Conservation (phyloP, 2,888 invertebrate genomes). For the Cyaniris semiargus region DNA sequence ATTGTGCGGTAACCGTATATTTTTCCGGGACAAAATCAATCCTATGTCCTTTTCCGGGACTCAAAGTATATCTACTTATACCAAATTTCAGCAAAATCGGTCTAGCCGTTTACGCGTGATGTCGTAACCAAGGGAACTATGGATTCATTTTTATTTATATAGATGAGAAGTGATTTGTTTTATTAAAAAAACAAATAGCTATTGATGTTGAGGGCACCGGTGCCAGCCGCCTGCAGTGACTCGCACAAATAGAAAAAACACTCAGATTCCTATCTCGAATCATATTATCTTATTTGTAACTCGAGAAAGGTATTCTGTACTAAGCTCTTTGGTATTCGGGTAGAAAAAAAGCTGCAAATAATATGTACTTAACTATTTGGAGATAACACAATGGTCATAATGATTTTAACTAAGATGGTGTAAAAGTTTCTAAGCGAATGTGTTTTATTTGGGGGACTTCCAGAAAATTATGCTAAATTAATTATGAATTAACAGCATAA, state of each 20-base stretch:
- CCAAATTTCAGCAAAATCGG: too few relatives aligned
- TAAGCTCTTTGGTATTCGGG: slow-evolving; percentile 40
- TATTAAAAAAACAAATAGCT: slow-evolving; percentile 35
- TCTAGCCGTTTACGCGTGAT: too few relatives aligned
- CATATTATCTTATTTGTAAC: slow-evolving; percentile 61
- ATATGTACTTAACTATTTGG: slow-evolving; percentile 44
- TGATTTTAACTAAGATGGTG: slow-evolving; percentile 26
- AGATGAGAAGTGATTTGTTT: too few relatives aligned
- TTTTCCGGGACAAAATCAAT: too few relatives aligned
- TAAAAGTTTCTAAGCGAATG: background rate
- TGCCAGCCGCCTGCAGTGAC: slow-evolving; percentile 40
- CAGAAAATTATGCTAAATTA: background rate
- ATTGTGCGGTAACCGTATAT: too few relatives aligned
- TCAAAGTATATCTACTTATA: too few relatives aligned
- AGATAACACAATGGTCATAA: slow-evolving; percentile 40
- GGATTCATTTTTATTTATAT: too few relatives aligned
- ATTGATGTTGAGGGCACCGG: slow-evolving; percentile 37
- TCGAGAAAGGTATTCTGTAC: slow-evolving; percentile 57
- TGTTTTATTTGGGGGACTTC: background rate
- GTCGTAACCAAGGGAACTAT: too few relatives aligned
- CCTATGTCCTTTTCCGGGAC: too few relatives aligned
- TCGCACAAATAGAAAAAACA: slow-evolving; percentile 43
- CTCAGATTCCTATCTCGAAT: slow-evolving; percentile 48
- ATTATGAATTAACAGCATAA: slow-evolving; percentile 5
- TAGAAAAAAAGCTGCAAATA: slow-evolving; percentile 44